Evolutionary conservation across 1,140 invertebrate species (phyloP).

Genomic region (Augochlora pura): DNA sequence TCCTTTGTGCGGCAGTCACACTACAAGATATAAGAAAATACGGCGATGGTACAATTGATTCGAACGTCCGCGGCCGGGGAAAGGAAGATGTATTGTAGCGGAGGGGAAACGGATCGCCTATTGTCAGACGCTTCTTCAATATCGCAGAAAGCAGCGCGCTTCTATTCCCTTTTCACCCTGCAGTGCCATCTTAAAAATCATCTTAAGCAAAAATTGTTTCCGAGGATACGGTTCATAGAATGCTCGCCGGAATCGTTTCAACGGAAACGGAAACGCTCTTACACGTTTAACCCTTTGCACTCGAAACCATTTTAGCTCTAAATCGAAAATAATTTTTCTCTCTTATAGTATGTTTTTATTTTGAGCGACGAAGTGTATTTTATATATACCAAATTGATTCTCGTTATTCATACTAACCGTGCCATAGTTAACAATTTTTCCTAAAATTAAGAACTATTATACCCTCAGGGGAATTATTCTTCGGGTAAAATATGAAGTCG

Average conservation of each 20-base stretch:
- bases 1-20: neutral
- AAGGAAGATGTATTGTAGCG: neutral
- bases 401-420: too few relatives aligned
- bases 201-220: neutral
- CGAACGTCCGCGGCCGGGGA: neutral
- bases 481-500: too few relatives aligned
- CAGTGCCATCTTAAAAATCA: neutral
- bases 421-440: too few relatives aligned
- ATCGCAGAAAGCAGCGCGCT: neutral
- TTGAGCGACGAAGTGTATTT: too few relatives aligned
- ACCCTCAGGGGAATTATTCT: too few relatives aligned
- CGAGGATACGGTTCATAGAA: too few relatives aligned
- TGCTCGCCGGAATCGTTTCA: neutral
- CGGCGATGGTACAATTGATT: neutral
- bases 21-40: conserved; percentile 6
- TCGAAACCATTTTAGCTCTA: too few relatives aligned
- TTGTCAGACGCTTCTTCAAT: conserved; percentile 6
- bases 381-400: too few relatives aligned
- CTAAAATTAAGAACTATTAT: too few relatives aligned
- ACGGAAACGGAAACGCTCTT: neutral
- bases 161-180: neutral
- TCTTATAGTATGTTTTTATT: too few relatives aligned
- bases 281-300: neutral
- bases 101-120: conserved; percentile 1
- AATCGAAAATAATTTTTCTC: too few relatives aligned